These are phyloP conservation scores for Trachemys scripta DNA, from an alignment of 2,113 vertebrate genomes.

Conservation along the genomic window DNA sequence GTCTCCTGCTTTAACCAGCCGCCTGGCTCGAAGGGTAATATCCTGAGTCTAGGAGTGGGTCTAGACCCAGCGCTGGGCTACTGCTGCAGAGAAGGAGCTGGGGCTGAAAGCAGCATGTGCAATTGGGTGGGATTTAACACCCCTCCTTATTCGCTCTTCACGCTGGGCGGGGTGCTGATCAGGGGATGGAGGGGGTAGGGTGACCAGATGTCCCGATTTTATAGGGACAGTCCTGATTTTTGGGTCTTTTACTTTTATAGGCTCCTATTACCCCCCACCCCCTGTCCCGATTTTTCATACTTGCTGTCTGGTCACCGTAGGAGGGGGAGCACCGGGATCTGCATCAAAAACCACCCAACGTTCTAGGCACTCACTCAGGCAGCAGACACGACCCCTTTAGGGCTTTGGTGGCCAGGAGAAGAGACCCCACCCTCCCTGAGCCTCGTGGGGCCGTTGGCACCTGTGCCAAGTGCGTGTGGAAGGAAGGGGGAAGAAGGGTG, in stretches of 20 bases:
- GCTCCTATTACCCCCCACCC: no score
- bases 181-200: not conserved
- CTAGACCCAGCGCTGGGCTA: no score
- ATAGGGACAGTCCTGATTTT: no score
- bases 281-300: no score
- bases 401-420: not conserved
- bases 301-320: no score
- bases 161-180: not conserved
- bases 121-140: not conserved
- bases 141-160: not conserved
- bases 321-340: no score
- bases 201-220: no score
- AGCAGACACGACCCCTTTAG: not conserved
- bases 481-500: no score
- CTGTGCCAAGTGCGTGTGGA: not conserved
- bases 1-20: not conserved
- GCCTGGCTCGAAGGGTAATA: not conserved
- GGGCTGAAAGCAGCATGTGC: not conserved
- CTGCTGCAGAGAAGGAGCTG: not conserved
- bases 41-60: no score
- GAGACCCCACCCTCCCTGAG: no score
- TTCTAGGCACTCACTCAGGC: not conserved
- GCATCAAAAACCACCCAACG: not conserved
- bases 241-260: no score
- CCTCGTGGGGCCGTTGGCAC: not conserved